These are phyloP conservation scores for Drosophila pandora DNA, from an alignment of 1,140 invertebrate genomes.

Conservation along the genomic window DNA sequence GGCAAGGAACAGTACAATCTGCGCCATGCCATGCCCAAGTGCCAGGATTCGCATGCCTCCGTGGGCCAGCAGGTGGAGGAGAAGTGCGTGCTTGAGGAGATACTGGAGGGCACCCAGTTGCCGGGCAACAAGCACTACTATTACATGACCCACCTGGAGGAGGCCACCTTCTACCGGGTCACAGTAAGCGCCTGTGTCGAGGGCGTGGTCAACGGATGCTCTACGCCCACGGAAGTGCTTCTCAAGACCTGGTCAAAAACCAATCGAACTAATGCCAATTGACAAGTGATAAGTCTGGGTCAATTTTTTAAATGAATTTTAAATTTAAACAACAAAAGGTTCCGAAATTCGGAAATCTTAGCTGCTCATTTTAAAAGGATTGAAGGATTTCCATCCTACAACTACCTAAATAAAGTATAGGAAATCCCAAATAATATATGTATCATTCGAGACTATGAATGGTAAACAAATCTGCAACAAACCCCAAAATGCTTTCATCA, in stretches of 20 bases:
- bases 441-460: conserved; percentile 5
- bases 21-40: conserved; percentile 36
- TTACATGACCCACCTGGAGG: conserved; percentile 30
- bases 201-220: conserved; percentile 65
- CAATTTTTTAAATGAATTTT: neutral
- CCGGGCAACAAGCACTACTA: conserved; percentile 51
- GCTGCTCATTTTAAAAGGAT: neutral
- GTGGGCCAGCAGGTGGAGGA: conserved; percentile 51
- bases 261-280: conserved; percentile 2
- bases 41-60: conserved; percentile 35
- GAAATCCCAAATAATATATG: neutral
- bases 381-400: neutral
- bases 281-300: conserved; percentile 32
- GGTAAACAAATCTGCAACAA: conserved; percentile 48
- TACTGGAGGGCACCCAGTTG: conserved; percentile 30
- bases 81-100: conserved; percentile 54
- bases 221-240: conserved; percentile 42
- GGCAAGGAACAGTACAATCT: conserved; percentile 35
- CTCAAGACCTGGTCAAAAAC: conserved; percentile 23
- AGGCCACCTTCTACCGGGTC: conserved; percentile 54
- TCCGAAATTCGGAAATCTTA: neutral
- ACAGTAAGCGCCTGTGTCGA: conserved; percentile 63
- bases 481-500: conserved; percentile 37
- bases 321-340: neutral
- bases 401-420: neutral